phyloP scores from a whole-genome alignment of 1,140 invertebrate species.

The Drosophila simulans region DNA sequence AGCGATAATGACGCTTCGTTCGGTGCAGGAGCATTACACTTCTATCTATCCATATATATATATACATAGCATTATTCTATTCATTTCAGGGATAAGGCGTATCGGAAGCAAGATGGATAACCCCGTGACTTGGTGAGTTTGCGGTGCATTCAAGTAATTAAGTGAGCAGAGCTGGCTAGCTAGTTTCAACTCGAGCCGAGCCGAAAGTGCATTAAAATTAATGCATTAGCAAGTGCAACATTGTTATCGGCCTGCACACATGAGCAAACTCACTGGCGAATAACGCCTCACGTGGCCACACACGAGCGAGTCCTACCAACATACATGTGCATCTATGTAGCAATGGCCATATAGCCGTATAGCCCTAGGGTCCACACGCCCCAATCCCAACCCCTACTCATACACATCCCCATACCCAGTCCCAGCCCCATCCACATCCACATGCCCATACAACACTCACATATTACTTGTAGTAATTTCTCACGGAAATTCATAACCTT shows the following conservation, averaged over 20 bases:
- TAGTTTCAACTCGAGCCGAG: slow-evolving; percentile 18
- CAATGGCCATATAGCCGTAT: background rate
- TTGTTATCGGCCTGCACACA: slow-evolving; percentile 80
- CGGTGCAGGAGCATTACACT: slow-evolving; percentile 39
- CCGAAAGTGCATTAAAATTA: slow-evolving; percentile 80
- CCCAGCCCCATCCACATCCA: slow-evolving; percentile 6
- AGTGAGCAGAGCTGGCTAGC: slow-evolving; percentile 43
- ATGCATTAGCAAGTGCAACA: slow-evolving; percentile 82
- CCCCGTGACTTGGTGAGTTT: slow-evolving; percentile 56
- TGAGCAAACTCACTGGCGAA: slow-evolving; percentile 57
- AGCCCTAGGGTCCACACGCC: slow-evolving; percentile 4
- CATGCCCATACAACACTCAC: slow-evolving; percentile 68
- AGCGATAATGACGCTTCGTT: slow-evolving; percentile 74
- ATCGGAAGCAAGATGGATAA: slow-evolving; percentile 74
- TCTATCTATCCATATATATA: background rate
- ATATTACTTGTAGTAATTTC: slow-evolving; percentile 84
- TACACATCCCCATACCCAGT: background rate
- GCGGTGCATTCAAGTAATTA: slow-evolving; percentile 72
- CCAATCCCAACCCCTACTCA: background rate
- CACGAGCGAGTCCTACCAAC: slow-evolving; percentile 54
- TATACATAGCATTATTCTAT: slow-evolving; percentile 8
- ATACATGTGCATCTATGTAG: background rate
- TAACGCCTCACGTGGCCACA: slow-evolving; percentile 70
- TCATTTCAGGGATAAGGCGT: slow-evolving; percentile 34
- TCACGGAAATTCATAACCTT: slow-evolving; percentile 83